A percentile compares a stretch with the other conserved stretches of the same genome.
Evolutionary conservation across 2,113 vertebrate species (phyloP).

Genomic region (Syngnathus floridae): DNA sequence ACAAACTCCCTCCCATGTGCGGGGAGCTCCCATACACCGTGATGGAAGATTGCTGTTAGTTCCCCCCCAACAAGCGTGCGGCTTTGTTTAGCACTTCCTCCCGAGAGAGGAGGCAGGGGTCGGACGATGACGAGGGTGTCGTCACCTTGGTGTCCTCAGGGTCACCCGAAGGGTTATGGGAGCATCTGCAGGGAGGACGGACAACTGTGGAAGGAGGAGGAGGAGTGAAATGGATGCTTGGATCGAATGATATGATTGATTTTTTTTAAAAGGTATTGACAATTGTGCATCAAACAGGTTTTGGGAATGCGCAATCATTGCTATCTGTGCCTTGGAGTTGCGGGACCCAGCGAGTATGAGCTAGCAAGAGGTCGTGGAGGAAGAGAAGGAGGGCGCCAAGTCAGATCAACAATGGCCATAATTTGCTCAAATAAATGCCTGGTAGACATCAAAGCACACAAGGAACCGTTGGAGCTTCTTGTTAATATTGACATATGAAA

Average conservation of each 20-base stretch:
- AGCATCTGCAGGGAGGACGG: slow-evolving; percentile 1
- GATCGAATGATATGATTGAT: slow-evolving; percentile 65
- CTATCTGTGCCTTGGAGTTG: no score
- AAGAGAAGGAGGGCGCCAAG: no score
- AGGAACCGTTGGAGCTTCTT: no score
- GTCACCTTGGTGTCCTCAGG: slow-evolving; percentile 67
- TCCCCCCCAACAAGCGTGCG: slow-evolving; percentile 42
- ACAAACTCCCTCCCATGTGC: slow-evolving; percentile 32
- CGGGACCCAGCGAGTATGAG: no score
- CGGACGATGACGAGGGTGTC: slow-evolving; percentile 64
- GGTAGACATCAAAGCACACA: no score
- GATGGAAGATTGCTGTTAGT: slow-evolving; percentile 62
- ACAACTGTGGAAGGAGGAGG: slow-evolving; percentile 44
- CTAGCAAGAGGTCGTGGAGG: no score
- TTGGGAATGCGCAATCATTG: no score
- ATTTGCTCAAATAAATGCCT: no score
- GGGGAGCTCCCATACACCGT: slow-evolving; percentile 36
- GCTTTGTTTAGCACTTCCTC: slow-evolving; percentile 64
- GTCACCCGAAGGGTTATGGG: slow-evolving; percentile 44
- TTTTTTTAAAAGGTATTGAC: slow-evolving; percentile 64
- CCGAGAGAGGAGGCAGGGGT: slow-evolving; percentile 62
- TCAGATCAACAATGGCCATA: no score
- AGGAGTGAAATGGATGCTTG: slow-evolving; percentile 68
- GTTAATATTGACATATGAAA: no score
- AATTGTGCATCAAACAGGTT: no score